Evolutionary conservation across 2,797 vertebrate genomes (phyloP).

Genomic region (Crypturellus tataupa): DNA sequence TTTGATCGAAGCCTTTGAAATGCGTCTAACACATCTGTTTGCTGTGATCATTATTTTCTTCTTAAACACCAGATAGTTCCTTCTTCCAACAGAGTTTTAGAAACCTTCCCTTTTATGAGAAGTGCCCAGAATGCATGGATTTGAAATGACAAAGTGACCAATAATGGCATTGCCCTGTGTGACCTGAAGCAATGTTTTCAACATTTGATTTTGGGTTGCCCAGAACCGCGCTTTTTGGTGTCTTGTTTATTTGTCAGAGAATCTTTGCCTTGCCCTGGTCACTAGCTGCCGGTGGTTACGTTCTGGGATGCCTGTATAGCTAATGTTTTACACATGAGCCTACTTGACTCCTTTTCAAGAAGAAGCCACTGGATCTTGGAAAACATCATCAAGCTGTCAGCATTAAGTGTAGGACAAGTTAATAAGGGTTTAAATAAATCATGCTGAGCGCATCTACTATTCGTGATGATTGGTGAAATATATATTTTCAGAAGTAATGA

Average conservation of each 20-base stretch:
- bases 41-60: background rate
- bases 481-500: constrained; percentile 5
- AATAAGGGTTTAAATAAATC: constrained; percentile 23
- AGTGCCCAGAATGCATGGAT: background rate
- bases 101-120: background rate
- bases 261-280: background rate
- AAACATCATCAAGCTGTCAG: constrained; percentile 43
- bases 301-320: background rate
- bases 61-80: background rate
- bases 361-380: constrained; percentile 32
- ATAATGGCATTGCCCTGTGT: background rate
- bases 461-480: background rate
- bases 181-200: background rate
- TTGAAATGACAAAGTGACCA: background rate
- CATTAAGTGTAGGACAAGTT: constrained; percentile 8
- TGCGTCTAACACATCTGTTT: background rate
- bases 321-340: constrained; percentile 9
- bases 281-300: background rate
- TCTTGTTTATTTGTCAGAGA: background rate
- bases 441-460: background rate
- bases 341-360: constrained; percentile 31
- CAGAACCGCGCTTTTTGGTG: background rate
- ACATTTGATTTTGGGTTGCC: background rate
- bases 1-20: background rate
- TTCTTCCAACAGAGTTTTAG: background rate